Conservation (phyloP, 2,113 vertebrate species). For the Dromiciops gliroides region DNA sequence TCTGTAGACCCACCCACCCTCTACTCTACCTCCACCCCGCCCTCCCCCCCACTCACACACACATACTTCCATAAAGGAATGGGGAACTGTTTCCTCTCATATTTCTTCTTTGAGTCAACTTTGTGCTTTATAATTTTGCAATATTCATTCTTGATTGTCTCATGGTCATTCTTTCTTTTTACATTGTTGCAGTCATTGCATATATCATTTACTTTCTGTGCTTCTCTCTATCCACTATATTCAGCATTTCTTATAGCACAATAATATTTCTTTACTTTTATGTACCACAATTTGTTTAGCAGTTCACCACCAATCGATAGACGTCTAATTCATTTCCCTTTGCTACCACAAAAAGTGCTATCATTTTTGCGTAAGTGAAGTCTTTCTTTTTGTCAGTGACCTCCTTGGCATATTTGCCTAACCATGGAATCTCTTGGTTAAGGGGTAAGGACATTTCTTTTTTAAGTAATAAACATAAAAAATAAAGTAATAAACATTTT, state of each 20-base stretch:
- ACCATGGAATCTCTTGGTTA: background rate
- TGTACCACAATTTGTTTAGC: background rate
- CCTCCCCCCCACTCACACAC: background rate
- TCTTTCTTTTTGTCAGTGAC: background rate
- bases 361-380: background rate
- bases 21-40: too few species aligned
- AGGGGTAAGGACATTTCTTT: background rate
- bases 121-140: background rate
- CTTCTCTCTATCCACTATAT: background rate
- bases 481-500: too few species aligned
- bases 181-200: background rate
- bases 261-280: background rate
- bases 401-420: background rate
- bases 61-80: background rate
- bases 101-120: background rate
- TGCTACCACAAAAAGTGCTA: background rate
- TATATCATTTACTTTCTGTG: background rate
- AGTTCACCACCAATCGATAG: background rate
- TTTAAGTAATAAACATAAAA: too few species aligned
- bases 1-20: background rate
- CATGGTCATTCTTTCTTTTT: background rate
- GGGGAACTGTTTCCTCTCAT: background rate
- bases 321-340: background rate
- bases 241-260: background rate
- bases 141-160: background rate